phyloP scores from a whole-genome alignment of 2,888 invertebrate species.

The Sipha maydis region DNA sequence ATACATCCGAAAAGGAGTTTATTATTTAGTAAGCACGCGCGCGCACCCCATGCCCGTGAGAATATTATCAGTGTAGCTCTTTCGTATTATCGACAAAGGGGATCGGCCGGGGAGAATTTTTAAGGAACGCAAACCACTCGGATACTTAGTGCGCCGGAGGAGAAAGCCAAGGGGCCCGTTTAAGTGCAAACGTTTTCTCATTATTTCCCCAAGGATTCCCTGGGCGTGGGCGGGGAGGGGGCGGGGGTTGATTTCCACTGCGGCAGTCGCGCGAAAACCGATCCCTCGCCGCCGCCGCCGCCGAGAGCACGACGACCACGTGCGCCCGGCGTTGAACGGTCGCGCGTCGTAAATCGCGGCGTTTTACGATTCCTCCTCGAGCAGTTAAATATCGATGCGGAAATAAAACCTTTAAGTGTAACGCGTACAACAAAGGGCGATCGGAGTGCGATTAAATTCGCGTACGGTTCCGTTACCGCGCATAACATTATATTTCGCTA shows the following conservation, averaged over 20 bases:
- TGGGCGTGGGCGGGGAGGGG: not conserved
- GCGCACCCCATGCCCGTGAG: not conserved
- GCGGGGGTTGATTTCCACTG: constrained; percentile 16
- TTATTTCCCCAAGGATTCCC: constrained; percentile 48
- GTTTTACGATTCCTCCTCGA: constrained; percentile 8
- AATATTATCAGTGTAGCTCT: constrained; percentile 11
- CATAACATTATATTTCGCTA: not conserved
- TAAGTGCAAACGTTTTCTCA: constrained; percentile 57
- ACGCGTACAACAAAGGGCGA: not conserved
- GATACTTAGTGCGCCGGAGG: not conserved
- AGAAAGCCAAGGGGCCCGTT: constrained; percentile 22
- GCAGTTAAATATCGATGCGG: constrained; percentile 10
- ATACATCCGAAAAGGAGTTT: not conserved
- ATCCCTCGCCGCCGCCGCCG: not conserved
- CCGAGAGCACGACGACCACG: not conserved
- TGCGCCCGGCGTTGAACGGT: not conserved
- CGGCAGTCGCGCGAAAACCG: not conserved
- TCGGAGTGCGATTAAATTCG: not conserved
- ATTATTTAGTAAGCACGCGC: constrained; percentile 11
- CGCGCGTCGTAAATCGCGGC: constrained; percentile 11
- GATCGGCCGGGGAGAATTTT: not conserved
- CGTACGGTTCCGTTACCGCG: not conserved
- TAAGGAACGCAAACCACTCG: constrained; percentile 9
- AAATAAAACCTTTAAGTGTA: not conserved
- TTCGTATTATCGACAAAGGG: not conserved